Evolutionary conservation across 2,113 vertebrate species (phyloP), one percentile per base, ranked within the genome.

Genomic region (Elgaria multicarinata): DNA sequence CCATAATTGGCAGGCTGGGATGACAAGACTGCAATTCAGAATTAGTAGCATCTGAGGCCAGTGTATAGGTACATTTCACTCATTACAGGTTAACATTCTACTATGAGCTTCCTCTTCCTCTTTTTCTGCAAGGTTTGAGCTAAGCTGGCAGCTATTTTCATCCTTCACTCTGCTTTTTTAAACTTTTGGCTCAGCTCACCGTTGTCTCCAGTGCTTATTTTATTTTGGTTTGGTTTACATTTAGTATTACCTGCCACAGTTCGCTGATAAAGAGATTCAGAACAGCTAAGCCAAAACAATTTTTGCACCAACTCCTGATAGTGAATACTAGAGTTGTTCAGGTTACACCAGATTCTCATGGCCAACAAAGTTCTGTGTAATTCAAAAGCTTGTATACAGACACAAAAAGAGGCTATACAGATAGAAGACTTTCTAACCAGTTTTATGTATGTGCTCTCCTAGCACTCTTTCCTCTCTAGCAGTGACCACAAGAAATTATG

Each of bases 381-480:
- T 12, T 67, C 55, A 64, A 55, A 84, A 85, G 44, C 44, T 89
- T 89, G 62, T 26, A 42, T 39, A 13, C 72, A 53, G 24, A 67
- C 46, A 75, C 58, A n/a, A 50, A 62, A n/a, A 50, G 69, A 78
- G 44, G 33, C 24, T 67, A 36, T 69, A 42, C 53, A 66, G 22
- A 31, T 33, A 77, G 50, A 4, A 77, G 33, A 28, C 77, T 36
- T n/a, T 66, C 81, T 78, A 69, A 55, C 44, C 81, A 42, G 20
- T 74, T 55, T 33, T 64, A 39, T 78, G 66, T 31, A 78, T 78
- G 88, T 76, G 33, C n/a, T 84, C 44, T 90, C 0, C 74, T 50
- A 42, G 78, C 89, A 89, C 80, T 91, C 91, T 91, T 93, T 90
- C 90, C 91, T 92, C 88, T 69, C 85, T 87, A 88, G 71, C 88